Evolutionary conservation across 2,797 vertebrate species (phyloP).

Genomic region (Coranthus polyacanthus): DNA sequence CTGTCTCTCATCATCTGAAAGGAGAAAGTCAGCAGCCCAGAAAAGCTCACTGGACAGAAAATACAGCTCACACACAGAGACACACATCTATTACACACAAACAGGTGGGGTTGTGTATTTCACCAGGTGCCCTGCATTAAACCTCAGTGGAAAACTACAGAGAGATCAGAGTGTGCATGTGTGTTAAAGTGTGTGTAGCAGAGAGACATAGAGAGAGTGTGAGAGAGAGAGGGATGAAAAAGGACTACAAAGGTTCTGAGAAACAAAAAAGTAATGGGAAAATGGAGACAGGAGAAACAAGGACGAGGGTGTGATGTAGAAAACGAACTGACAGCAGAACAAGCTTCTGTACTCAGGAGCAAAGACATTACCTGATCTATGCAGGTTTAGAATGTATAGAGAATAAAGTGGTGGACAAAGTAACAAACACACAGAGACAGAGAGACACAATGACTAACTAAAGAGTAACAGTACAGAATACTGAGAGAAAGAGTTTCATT

Average conservation of each 20-base stretch:
- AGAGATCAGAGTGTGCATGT: slow-evolving; percentile 15
- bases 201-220: slow-evolving; percentile 28
- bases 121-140: slow-evolving; percentile 76
- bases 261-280: slow-evolving; percentile 33
- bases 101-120: slow-evolving; percentile 70
- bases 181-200: slow-evolving; percentile 20
- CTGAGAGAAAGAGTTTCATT: no score
- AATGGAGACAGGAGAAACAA: slow-evolving; percentile 25
- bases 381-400: slow-evolving; percentile 18
- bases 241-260: slow-evolving; percentile 54
- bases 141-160: slow-evolving; percentile 72
- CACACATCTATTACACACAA: slow-evolving; percentile 42
- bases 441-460: no score
- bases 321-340: slow-evolving; percentile 45
- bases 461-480: no score
- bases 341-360: no score
- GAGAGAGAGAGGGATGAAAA: slow-evolving; percentile 19
- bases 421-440: no score
- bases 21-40: slow-evolving; percentile 79
- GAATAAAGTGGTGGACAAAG: not conserved
- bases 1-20: slow-evolving; percentile 82
- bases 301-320: slow-evolving; percentile 43
- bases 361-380: slow-evolving; percentile 25
- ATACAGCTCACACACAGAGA: slow-evolving; percentile 26
- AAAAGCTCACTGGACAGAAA: slow-evolving; percentile 74